Evolutionary conservation across 2,797 vertebrate genomes (phyloP), one percentile per base, ranked within the genome.

Genomic region (Perodicticus potto): DNA sequence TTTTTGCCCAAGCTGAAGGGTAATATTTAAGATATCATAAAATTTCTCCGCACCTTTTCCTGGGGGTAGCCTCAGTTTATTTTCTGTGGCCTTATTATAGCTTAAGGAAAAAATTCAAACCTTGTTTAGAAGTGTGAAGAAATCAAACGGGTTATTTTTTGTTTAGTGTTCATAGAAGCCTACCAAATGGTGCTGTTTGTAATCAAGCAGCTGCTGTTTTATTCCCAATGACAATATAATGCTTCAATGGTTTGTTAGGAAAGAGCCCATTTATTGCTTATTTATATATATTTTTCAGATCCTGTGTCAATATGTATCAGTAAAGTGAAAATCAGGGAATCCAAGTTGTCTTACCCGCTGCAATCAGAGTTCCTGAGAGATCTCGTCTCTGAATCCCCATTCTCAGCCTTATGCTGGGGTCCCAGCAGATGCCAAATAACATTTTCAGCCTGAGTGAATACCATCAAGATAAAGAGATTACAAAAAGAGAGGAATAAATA

Each of bases 101-200:
- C 34, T 80, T 63, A 91, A 82, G 43, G 80, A 45, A 93, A 80
- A 86, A 78, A 95, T 93, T 69, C 73, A 95, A 74, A 93, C 2
- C 37, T 91, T 93, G 29, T 91, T 96, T 95, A 92, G 70, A 91
- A 96, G 89, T 91, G 95, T 84, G 77, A 96, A 91, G 86, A 89
- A 96, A 97, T 96, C 63, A 91, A 94, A 93, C 87, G 76, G 88
- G 57, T 97, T 95, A 63, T 95, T 96, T 77, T 96, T 97, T 98
- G 92, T 95, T 97, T 96, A 98, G 93, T 95, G 92, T 93, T 97
- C 95, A 96, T 94, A 91, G 92, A 97, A 87, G 80, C 94, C 81
- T 94, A 96, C 95, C 95, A 96, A 96, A 97, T 97, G 97, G 95
- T 43, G n/a, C 32, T 96, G 40, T 95, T 97, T 98, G 89, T 96